Percentiles rank a stretch among this genome's conserved stretches.
Conservation (phyloP, 2,797 vertebrate species). For the Picus viridis region DNA sequence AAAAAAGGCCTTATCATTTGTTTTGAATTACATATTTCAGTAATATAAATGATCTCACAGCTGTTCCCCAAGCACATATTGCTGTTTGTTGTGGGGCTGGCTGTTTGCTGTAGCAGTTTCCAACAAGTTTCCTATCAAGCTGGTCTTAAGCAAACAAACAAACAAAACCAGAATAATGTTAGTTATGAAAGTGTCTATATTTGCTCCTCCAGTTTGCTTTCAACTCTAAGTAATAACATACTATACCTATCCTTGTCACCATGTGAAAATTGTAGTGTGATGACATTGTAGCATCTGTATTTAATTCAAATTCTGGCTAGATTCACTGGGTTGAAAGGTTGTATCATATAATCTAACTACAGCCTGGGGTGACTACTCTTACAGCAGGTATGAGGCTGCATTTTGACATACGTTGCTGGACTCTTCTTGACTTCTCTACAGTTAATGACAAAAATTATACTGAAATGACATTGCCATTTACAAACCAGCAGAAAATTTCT, state of each 20-base stretch:
- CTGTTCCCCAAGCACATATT: not conserved
- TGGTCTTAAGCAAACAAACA: not conserved
- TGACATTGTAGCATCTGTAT: not conserved
- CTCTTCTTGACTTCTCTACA: constrained; percentile 57
- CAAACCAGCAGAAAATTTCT: not conserved
- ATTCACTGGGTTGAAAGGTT: not conserved
- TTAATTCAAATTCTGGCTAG: not conserved
- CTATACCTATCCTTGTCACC: not conserved
- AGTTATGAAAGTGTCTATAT: not conserved
- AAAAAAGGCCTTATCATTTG: not conserved
- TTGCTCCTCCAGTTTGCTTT: not conserved
- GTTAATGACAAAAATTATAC: constrained; percentile 62
- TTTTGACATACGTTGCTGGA: constrained; percentile 23
- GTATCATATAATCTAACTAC: not conserved
- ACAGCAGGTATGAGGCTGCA: not conserved
- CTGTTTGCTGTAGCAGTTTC: not conserved
- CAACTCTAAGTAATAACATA: not conserved
- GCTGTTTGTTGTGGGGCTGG: not conserved
- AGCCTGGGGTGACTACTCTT: not conserved
- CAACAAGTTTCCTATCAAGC: not conserved
- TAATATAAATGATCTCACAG: not conserved
- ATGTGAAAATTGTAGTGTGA: not conserved
- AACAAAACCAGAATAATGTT: not conserved
- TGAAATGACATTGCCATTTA: constrained; percentile 34
- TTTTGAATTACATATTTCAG: not conserved